A percentile compares a stretch with the other conserved stretches of the same genome.
Evolutionary conservation across 2,797 vertebrate genomes (phyloP).

Genomic region (Pygocentrus nattereri): DNA sequence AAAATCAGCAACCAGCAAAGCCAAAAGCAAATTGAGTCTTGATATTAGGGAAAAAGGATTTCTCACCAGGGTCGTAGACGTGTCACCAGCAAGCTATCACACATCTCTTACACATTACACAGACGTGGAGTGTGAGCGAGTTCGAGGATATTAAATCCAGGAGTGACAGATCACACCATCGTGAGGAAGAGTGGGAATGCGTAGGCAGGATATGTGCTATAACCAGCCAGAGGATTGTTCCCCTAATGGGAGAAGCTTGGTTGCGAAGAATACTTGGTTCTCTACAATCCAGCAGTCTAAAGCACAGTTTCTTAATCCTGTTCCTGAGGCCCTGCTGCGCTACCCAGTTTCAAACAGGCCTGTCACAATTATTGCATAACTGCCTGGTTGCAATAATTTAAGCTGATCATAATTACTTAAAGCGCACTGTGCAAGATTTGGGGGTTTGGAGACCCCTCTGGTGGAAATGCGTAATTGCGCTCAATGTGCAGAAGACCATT

Average conservation of each 20-base stretch:
- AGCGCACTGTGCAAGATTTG: too few relatives aligned
- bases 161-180: slow-evolving; percentile 1
- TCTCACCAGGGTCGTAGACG: not conserved
- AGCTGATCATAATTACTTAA: too few relatives aligned
- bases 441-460: too few relatives aligned
- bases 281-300: too few relatives aligned
- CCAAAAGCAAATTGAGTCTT: not conserved
- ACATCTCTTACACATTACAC: not conserved
- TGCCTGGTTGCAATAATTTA: too few relatives aligned
- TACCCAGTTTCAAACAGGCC: too few relatives aligned
- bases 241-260: slow-evolving; percentile 10
- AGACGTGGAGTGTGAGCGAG: not conserved
- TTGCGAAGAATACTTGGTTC: not conserved
- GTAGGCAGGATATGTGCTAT: not conserved
- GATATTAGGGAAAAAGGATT: not conserved
- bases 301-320: too few relatives aligned
- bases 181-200: not conserved
- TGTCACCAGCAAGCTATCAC: not conserved
- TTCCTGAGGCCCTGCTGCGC: too few relatives aligned
- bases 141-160: not conserved
- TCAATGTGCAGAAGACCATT: too few relatives aligned
- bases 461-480: too few relatives aligned
- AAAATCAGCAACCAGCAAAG: not conserved
- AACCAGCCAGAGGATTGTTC: not conserved
- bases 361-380: too few relatives aligned